A percentile compares a stretch with the other conserved stretches of the same genome.
phyloP scores from a whole-genome alignment of 2,888 invertebrate genomes.

The Isoperla grammatica region DNA sequence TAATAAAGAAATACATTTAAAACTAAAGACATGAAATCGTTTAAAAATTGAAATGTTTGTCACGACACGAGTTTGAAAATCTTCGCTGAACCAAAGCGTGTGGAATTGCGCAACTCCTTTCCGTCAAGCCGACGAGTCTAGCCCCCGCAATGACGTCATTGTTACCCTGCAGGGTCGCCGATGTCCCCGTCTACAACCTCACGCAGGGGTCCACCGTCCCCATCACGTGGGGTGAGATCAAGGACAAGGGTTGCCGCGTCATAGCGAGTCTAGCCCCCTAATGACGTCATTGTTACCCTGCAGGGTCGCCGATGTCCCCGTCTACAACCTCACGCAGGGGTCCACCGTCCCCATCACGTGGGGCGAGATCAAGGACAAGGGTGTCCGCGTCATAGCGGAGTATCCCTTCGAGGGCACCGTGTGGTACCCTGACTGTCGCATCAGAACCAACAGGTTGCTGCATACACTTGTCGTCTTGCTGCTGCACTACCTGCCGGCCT shows the following conservation, averaged over 20 bases:
- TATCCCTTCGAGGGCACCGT: constrained; percentile 81
- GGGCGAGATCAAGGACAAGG: constrained; percentile 74
- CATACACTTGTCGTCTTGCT: constrained; percentile 69
- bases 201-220: constrained; percentile 79
- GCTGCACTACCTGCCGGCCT: constrained; percentile 75
- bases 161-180: constrained; percentile 52
- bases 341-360: constrained; percentile 77
- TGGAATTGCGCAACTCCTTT: no score
- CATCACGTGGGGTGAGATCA: constrained; percentile 80
- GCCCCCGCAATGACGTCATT: no score
- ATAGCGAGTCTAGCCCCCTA: no score
- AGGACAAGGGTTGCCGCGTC: no score
- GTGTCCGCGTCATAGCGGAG: constrained; percentile 62
- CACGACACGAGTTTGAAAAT: no score
- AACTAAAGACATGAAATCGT: no score
- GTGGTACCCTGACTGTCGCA: constrained; percentile 80
- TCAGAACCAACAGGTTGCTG: constrained; percentile 60
- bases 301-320: constrained; percentile 62
- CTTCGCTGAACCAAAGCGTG: no score
- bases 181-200: constrained; percentile 82
- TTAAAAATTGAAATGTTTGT: no score
- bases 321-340: constrained; percentile 87
- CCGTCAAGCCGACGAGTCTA: no score
- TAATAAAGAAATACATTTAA: no score
- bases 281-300: no score